Conservation (phyloP, 2,888 invertebrate species). For the Dasypogon diadema region DNA sequence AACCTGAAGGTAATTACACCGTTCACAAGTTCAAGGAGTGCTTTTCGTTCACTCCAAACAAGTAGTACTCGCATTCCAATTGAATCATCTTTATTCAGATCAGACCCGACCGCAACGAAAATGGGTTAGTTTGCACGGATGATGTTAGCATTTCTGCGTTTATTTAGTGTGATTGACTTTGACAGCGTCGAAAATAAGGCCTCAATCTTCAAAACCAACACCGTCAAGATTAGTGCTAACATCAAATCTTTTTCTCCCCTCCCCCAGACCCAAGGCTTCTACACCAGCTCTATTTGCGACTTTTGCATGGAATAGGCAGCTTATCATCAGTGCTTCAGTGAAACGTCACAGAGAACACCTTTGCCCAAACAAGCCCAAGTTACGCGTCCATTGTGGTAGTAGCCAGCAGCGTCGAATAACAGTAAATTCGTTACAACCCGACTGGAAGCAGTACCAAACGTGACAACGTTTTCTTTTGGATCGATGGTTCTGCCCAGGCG, state of each 20-base stretch:
- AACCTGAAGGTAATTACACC: constrained; percentile 14
- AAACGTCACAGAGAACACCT: too few species aligned
- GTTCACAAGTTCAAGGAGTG: constrained; percentile 24
- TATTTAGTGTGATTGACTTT: background rate
- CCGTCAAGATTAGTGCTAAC: background rate
- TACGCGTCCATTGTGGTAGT: background rate
- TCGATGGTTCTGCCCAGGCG: background rate
- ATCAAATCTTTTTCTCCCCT: background rate
- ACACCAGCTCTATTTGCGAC: too few species aligned
- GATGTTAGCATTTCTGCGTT: background rate
- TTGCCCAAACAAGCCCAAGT: background rate
- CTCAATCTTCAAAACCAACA: background rate
- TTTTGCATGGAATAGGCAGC: too few species aligned
- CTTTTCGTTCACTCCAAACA: background rate
- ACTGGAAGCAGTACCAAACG: constrained; percentile 12
- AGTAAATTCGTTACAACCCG: constrained; percentile 13
- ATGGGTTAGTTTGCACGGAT: constrained; percentile 23
- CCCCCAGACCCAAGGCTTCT: too few species aligned
- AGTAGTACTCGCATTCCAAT: background rate
- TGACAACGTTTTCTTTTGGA: constrained; percentile 16
- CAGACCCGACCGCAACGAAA: constrained; percentile 7
- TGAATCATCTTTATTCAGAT: constrained; percentile 36
- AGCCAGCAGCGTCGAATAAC: constrained; percentile 14
- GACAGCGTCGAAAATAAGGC: background rate
- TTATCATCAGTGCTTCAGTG: too few species aligned